phyloP scores from a whole-genome alignment of 2,797 vertebrate genomes.

The Coracias cyanogaster region DNA sequence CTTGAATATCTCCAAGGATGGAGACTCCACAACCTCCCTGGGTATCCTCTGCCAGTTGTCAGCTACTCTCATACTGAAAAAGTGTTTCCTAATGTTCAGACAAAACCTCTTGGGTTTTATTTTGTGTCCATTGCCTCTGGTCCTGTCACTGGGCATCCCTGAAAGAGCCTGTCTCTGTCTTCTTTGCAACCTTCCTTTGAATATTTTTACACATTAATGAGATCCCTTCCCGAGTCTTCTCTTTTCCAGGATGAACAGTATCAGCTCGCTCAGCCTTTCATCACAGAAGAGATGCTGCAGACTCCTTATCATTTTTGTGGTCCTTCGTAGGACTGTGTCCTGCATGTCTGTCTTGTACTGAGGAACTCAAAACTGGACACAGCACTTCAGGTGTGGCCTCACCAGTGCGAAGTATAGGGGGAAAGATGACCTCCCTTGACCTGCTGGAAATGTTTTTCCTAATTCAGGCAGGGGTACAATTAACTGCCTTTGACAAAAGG shows the following conservation, averaged over 20 bases:
- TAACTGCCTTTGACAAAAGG: background rate
- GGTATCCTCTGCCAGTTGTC: background rate
- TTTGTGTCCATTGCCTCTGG: background rate
- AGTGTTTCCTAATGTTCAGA: background rate
- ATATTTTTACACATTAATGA: background rate
- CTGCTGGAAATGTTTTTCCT: background rate
- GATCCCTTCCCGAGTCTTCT: background rate
- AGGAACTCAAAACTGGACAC: background rate
- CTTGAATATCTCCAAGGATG: background rate
- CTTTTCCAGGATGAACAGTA: background rate
- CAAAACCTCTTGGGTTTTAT: accelerated
- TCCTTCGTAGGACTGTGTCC: background rate
- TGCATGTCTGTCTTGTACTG: background rate
- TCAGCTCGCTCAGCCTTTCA: background rate
- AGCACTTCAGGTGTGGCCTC: background rate
- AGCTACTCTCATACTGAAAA: background rate
- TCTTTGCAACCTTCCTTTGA: background rate
- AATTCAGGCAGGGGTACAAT: background rate
- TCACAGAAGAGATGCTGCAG: background rate
- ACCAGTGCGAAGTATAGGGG: background rate
- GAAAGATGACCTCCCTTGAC: background rate
- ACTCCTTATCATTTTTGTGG: background rate
- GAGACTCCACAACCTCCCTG: background rate
- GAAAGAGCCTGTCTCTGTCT: background rate
- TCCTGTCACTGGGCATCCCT: background rate